Conservation (phyloP, 2,797 vertebrate species). For the Strix occidentalis region DNA sequence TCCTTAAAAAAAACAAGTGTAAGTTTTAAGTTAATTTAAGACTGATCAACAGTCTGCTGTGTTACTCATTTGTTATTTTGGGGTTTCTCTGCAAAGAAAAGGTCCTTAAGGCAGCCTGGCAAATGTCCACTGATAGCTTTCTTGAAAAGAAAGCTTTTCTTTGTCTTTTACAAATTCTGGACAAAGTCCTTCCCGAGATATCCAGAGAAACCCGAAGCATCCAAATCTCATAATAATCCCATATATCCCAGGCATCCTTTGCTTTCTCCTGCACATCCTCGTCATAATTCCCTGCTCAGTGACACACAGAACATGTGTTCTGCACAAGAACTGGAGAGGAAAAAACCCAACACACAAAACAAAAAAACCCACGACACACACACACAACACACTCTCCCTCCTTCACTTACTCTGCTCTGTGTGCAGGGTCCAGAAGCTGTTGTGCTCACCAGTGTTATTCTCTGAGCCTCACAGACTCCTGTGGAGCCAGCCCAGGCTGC, state of each 20-base stretch:
- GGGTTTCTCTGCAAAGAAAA: neutral
- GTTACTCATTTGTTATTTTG: neutral
- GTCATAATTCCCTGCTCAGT: neutral
- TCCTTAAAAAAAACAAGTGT: neutral
- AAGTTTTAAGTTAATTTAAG: conserved; percentile 2
- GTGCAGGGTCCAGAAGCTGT: neutral
- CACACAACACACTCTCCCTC: neutral
- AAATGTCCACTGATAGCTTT: neutral
- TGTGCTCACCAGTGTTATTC: neutral
- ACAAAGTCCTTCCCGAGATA: neutral
- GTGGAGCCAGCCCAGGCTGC: neutral
- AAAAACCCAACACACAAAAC: neutral
- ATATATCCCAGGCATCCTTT: neutral
- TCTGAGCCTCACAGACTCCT: neutral
- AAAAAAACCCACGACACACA: neutral
- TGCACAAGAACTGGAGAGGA: neutral
- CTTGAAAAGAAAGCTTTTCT: neutral
- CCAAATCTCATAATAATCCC: neutral
- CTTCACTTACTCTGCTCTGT: neutral
- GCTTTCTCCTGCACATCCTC: neutral
- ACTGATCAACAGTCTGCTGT: neutral
- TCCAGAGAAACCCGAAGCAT: neutral
- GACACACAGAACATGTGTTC: neutral
- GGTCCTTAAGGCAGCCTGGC: neutral
- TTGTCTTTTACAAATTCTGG: neutral